Evolutionary conservation across 2,888 invertebrate species (phyloP).

Genomic region (Eupithecia insigniata): DNA sequence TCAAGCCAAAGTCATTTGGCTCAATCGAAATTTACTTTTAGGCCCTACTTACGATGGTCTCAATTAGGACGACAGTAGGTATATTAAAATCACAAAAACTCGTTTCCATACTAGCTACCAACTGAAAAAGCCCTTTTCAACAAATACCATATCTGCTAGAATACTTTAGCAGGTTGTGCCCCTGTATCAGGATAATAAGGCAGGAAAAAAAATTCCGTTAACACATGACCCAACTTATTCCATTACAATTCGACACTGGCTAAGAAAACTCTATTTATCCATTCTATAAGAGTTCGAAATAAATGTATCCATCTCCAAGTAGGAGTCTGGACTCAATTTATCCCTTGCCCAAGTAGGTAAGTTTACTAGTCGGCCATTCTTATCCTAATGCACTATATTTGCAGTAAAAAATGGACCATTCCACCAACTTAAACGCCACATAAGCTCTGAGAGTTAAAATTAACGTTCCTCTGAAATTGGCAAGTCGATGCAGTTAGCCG

Average conservation of each 20-base stretch:
- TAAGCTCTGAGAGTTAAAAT: constrained; percentile 47
- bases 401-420: constrained; percentile 47
- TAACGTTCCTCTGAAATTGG: constrained; percentile 55
- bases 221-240: background rate
- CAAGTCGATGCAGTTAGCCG: constrained; percentile 47
- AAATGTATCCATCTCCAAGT: background rate
- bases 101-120: too few species aligned
- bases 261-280: background rate
- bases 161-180: too few species aligned
- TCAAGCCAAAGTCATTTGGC: too few species aligned
- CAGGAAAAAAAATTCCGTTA: background rate
- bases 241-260: background rate
- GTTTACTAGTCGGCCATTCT: constrained; percentile 20
- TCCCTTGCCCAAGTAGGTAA: constrained; percentile 3
- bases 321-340: background rate
- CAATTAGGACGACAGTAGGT: too few species aligned
- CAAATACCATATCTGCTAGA: background rate
- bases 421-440: constrained; percentile 48
- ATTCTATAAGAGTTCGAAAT: background rate
- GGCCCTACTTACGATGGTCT: too few species aligned
- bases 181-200: background rate
- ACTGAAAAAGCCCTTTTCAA: too few species aligned
- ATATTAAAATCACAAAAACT: background rate
- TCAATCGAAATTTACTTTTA: too few species aligned
- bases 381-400: constrained; percentile 27